Percentiles rank a stretch among this genome's conserved stretches.
Evolutionary conservation across 2,888 invertebrate species (phyloP).

Genomic region (Yponomeuta malinellus): DNA sequence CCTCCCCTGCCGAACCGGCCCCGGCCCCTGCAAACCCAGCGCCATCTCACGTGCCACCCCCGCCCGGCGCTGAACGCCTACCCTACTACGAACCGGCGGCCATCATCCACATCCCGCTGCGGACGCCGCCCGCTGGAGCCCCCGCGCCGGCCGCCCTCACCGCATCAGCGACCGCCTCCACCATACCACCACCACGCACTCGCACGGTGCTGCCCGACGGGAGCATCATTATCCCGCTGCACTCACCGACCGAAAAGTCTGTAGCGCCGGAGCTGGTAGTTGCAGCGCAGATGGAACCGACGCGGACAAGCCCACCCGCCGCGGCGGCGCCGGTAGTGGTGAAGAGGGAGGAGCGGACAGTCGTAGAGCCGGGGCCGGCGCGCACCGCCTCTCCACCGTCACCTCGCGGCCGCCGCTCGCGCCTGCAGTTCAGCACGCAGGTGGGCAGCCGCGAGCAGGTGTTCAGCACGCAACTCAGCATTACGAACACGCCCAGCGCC

Average conservation of each 20-base stretch:
- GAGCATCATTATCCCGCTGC: constrained; percentile 74
- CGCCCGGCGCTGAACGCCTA: constrained; percentile 43
- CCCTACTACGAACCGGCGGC: constrained; percentile 80
- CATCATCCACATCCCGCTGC: constrained; percentile 82
- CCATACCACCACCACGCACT: constrained; percentile 29
- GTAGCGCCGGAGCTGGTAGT: constrained; percentile 19
- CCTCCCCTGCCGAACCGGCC: constrained; percentile 19
- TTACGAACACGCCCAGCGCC: constrained; percentile 79
- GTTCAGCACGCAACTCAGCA: constrained; percentile 79
- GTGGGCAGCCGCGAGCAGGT: constrained; percentile 82
- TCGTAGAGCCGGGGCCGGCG: not conserved
- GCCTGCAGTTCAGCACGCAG: constrained; percentile 80
- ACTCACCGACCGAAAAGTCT: constrained; percentile 59
- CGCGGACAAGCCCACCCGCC: constrained; percentile 12
- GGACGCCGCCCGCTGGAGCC: constrained; percentile 82
- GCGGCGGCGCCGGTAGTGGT: constrained; percentile 14
- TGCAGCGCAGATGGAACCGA: not conserved
- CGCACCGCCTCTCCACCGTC: not conserved
- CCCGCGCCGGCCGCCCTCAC: constrained; percentile 35
- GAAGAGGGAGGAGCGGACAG: constrained; percentile 5
- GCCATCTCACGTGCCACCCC: constrained; percentile 19
- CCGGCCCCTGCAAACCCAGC: constrained; percentile 43
- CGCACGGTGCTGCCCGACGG: constrained; percentile 72
- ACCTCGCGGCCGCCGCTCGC: constrained; percentile 32
- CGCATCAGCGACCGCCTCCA: constrained; percentile 28